phyloP scores from a whole-genome alignment of 2,113 vertebrate genomes.

The Trachemys scripta region DNA sequence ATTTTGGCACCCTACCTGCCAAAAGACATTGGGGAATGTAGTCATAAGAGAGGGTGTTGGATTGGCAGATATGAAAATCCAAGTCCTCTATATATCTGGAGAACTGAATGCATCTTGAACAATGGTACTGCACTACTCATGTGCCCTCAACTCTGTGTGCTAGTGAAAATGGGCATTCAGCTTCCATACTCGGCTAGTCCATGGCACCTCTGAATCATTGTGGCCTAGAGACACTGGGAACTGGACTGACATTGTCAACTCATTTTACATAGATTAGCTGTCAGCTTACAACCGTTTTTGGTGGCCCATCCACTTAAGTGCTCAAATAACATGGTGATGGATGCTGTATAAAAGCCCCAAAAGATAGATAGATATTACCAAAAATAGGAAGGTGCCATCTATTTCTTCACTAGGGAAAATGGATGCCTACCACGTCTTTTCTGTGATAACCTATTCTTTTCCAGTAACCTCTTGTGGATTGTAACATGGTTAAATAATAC shows the following conservation, averaged over 20 bases:
- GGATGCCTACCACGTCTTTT: fast-evolving
- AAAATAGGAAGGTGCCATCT: background rate
- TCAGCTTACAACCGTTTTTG: background rate
- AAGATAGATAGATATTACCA: background rate
- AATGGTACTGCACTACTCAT: background rate
- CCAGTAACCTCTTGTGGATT: background rate
- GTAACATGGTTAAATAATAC: background rate
- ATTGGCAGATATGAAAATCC: background rate
- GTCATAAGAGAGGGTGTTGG: background rate
- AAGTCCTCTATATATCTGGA: background rate
- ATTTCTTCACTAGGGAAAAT: background rate
- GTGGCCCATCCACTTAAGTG: background rate
- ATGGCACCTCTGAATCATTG: background rate
- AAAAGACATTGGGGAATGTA: background rate
- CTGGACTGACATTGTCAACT: background rate
- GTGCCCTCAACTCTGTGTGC: background rate
- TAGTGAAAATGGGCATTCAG: background rate
- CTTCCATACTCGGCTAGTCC: background rate
- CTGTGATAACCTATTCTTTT: fast-evolving
- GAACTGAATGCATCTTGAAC: background rate
- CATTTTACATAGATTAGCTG: background rate
- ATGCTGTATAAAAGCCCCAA: background rate
- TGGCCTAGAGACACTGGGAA: background rate
- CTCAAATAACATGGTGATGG: background rate
- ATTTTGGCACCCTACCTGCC: background rate